Evolutionary conservation across 2,797 vertebrate genomes (phyloP).

Genomic region (Muraenolepis orangiensis): DNA sequence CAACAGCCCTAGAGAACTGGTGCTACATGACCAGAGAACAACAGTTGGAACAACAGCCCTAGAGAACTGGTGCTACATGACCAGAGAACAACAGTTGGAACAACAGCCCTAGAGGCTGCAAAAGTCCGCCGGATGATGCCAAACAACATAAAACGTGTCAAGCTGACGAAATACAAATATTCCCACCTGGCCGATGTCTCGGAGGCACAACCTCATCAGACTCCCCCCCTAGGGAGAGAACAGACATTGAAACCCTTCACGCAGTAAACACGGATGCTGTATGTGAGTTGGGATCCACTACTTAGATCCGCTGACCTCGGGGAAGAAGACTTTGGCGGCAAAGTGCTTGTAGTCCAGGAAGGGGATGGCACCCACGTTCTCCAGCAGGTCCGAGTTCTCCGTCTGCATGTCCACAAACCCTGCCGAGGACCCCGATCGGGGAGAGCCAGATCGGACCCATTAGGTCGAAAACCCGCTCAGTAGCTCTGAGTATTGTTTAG

Average conservation of each 20-base stretch:
- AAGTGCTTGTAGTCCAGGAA: slow-evolving; percentile 99
- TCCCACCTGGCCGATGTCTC: slow-evolving; percentile 71
- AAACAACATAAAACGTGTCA: too few species aligned
- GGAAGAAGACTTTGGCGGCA: slow-evolving; percentile 92
- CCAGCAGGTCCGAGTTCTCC: slow-evolving; percentile 84
- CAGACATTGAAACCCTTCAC: neutral
- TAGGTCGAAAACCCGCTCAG: too few species aligned
- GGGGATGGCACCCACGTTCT: slow-evolving; percentile 86
- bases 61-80: too few species aligned
- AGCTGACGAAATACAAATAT: too few species aligned
- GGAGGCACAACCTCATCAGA: slow-evolving; percentile 56
- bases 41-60: too few species aligned
- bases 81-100: too few species aligned
- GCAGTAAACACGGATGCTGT: neutral
- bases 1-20: too few species aligned
- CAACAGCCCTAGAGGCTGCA: too few species aligned
- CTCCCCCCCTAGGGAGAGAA: slow-evolving; percentile 49
- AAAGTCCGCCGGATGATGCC: too few species aligned
- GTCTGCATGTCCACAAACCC: slow-evolving; percentile 97
- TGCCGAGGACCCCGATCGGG: slow-evolving; percentile 52
- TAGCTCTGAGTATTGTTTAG: too few species aligned
- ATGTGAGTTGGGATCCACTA: neutral
- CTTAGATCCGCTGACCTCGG: slow-evolving; percentile 78
- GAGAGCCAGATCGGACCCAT: neutral
- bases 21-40: too few species aligned